Evolutionary conservation across 2,888 invertebrate species (phyloP), one percentile per base, ranked within the genome.

Genomic region (Campoletis raptor): DNA sequence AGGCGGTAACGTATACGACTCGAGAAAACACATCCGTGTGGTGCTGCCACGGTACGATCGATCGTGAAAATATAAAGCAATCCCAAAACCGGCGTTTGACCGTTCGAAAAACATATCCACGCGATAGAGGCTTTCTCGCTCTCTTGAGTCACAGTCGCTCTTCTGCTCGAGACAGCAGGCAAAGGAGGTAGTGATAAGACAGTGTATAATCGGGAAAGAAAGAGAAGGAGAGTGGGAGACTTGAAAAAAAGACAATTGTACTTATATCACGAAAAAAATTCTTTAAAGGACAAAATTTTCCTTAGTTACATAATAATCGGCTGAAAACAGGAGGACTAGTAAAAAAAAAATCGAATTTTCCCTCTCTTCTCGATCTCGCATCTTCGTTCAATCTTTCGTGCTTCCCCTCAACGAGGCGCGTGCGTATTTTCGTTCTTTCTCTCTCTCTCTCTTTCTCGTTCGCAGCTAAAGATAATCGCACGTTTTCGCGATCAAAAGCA

Each of bases 401-500:
- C 30, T 64, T 15, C 40, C n/a, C 54, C 72, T 74, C 61, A 15
- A 73, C 10, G 12, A 40, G 36, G 73, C 70, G 70, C 70, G 70
- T 48, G 70, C 70, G 70, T 48, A 48, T 48, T 48, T 77, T 24
- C 70, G 36, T 64, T 42, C 45, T 15, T 12, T 70, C 24, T 45
- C 40, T 18, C 70, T 42, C 64, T 30, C 45, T 24, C 66, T 30
- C 48, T 40, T 10, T 30, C 66, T 77, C 45, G 54, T 77, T 15
- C 36, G 61, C 76, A 15, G 64, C 24, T 45, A 15, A 24, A 74
- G 40, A 69, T 48, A 79, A 79, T 42, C 12, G 73, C 72, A 73
- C 69, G 77, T 54, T 66, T 78, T 83, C 76, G 84, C 64, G 45
- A 72, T 48, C 52, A 40, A 61, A 70, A 85, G 78, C 91, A 92